Conservation (phyloP, 2,113 vertebrate genomes). For the Abramis brama region DNA sequence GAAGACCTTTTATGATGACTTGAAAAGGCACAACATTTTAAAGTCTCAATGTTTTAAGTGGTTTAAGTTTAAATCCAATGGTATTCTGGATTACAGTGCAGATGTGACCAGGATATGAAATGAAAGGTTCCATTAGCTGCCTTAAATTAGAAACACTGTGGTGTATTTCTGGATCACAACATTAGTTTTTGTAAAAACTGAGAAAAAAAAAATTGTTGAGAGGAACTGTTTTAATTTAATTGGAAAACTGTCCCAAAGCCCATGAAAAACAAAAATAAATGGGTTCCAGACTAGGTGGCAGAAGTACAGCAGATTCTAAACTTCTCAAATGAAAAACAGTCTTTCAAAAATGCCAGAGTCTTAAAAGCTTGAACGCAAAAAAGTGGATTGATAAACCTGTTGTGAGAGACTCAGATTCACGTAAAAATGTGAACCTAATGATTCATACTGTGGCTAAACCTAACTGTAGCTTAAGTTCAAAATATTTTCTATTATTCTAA, state of each 20-base stretch:
- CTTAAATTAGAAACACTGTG: slow-evolving; percentile 10
- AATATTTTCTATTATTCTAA: not conserved
- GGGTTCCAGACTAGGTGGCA: slow-evolving; percentile 36
- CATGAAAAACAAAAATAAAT: slow-evolving; percentile 32
- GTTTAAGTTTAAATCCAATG: not conserved
- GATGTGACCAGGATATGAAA: slow-evolving; percentile 13
- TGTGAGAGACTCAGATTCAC: not conserved
- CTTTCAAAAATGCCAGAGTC: not conserved
- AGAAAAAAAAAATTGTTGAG: not conserved
- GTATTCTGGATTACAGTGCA: not conserved
- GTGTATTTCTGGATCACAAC: slow-evolving; percentile 1
- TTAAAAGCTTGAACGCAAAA: not conserved
- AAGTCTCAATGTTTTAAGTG: not conserved
- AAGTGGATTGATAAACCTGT: not conserved
- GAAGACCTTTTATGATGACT: no score
- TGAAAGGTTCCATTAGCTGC: not conserved
- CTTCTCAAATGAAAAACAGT: not conserved
- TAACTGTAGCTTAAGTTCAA: not conserved
- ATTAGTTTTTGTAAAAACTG: not conserved
- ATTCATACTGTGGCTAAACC: not conserved
- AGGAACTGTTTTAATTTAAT: not conserved
- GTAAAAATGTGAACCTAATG: not conserved
- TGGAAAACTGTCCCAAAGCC: slow-evolving; percentile 30
- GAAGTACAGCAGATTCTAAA: not conserved
- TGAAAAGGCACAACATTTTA: not conserved